Evolutionary conservation across 2,888 invertebrate species (phyloP), one percentile per base, ranked within the genome.

Genomic region (Trichopria drosophilae): DNA sequence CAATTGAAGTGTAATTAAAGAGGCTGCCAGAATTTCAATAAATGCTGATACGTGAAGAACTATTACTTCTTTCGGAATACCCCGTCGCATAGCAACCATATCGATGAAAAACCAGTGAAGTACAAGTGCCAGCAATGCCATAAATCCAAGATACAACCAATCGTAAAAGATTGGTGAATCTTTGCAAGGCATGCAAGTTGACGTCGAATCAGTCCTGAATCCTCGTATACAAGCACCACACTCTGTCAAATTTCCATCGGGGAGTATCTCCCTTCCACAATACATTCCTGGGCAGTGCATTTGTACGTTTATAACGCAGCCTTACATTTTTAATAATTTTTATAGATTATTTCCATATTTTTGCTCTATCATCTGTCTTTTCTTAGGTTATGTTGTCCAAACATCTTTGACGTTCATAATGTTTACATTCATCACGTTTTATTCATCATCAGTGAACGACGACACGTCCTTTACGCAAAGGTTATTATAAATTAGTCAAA

Each of bases 61-160:
- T 6, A 93, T 72, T 36, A 92, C 84, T 51, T 87, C 84, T 64
- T 86, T 86, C 51, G 84, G 86, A 60, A 92, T 89, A 75, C 82
- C 86, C 69, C 88, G 83, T 57, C 84, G 81, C 74, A 85, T 82
- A 29, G 88, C 84, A 13, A 88, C 85, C 79, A 84, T 81, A 72
- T 96, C 95, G 45, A 97, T 95, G 67, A 90, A 93, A 71, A 92
- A 91, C 84, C 91, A 92, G 75, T 97, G 94, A 47, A 96, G 78
- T 35, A 94, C 86, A 31, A 97, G 77, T 0, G 94, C 90, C 32
- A 95, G 72, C 12, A 96, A 75, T 0, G 89, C 91, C 91, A 97
- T 94, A 69, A 97, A 98, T 1, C 93, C 91, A 16, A 97, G 82
- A 72, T 93, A 94, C 34, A 96, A 81, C 90, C 93, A 94, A 66